A percentile compares a stretch with the other conserved stretches of the same genome.
Conservation (phyloP, 2,113 vertebrate species). For the Cricetomys ansorgei region DNA sequence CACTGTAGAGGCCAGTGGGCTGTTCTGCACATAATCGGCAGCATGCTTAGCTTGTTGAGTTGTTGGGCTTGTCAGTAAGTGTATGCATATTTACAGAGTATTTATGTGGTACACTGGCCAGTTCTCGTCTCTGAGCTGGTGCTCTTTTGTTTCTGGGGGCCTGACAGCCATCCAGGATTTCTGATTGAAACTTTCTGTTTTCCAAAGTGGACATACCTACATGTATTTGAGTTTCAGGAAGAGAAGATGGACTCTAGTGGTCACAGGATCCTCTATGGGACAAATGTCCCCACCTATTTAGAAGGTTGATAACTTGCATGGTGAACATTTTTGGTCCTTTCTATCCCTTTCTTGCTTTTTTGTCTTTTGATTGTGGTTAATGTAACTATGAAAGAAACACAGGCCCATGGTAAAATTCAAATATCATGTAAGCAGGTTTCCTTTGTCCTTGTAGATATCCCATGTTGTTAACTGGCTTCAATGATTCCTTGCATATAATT, state of each 20-base stretch:
- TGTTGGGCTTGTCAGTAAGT: slow-evolving; percentile 71
- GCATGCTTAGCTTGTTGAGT: slow-evolving; percentile 65
- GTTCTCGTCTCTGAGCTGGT: slow-evolving; percentile 60
- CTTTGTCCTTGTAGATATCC: background rate
- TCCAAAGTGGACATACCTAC: background rate
- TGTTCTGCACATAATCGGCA: slow-evolving; percentile 66
- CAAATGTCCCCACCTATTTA: background rate
- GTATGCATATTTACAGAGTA: slow-evolving; percentile 67
- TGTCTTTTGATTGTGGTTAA: slow-evolving; percentile 38
- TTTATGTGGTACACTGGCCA: slow-evolving; percentile 74
- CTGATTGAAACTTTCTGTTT: slow-evolving; percentile 57
- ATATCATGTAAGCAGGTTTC: background rate
- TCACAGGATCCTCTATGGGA: background rate
- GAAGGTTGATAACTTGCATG: background rate
- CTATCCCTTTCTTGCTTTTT: background rate
- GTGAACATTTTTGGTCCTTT: background rate
- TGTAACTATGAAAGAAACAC: background rate
- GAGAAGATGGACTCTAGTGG: background rate
- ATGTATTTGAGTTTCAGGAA: slow-evolving; percentile 12
- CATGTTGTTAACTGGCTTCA: background rate
- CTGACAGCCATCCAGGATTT: slow-evolving; percentile 47
- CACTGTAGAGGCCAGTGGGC: slow-evolving; percentile 58
- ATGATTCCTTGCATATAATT: background rate
- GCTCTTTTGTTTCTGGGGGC: slow-evolving; percentile 44
- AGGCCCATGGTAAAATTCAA: background rate